A percentile compares a stretch with the other conserved stretches of the same genome.
Conservation (phyloP, 2,888 invertebrate genomes). For the Catocala nupta region DNA sequence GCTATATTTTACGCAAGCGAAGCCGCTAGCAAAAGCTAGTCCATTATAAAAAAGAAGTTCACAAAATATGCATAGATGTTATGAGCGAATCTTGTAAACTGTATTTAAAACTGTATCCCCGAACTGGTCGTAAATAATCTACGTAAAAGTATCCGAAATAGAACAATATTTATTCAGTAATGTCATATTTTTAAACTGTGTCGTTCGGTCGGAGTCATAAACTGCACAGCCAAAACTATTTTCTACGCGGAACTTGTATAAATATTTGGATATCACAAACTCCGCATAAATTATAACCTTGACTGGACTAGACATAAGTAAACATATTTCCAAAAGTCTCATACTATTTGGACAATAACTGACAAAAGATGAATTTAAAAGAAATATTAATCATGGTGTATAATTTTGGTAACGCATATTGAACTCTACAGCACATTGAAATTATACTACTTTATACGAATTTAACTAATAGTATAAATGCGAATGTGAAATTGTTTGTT, state of each 20-base stretch:
- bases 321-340: not conserved
- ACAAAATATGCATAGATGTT: too few species aligned
- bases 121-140: too few species aligned
- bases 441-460: too few species aligned
- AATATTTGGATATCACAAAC: slow-evolving; percentile 42
- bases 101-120: not conserved
- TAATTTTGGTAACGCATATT: too few species aligned
- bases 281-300: slow-evolving; percentile 40
- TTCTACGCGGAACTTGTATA: slow-evolving; percentile 26
- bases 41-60: too few species aligned
- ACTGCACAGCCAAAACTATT: slow-evolving; percentile 37
- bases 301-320: slow-evolving; percentile 22
- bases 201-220: slow-evolving; percentile 33
- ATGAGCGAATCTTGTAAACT: not conserved
- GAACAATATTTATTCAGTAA: slow-evolving; percentile 39
- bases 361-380: not conserved
- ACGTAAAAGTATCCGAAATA: not conserved
- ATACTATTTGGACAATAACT: not conserved
- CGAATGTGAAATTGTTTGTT: too few species aligned
- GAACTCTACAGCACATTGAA: too few species aligned
- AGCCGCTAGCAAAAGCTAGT: too few species aligned
- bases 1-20: too few species aligned
- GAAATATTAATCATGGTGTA: too few species aligned
- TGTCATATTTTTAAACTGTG: slow-evolving; percentile 40
- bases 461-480: too few species aligned